Conservation (phyloP, 2,888 invertebrate genomes). For the Alloplasta piceator region DNA sequence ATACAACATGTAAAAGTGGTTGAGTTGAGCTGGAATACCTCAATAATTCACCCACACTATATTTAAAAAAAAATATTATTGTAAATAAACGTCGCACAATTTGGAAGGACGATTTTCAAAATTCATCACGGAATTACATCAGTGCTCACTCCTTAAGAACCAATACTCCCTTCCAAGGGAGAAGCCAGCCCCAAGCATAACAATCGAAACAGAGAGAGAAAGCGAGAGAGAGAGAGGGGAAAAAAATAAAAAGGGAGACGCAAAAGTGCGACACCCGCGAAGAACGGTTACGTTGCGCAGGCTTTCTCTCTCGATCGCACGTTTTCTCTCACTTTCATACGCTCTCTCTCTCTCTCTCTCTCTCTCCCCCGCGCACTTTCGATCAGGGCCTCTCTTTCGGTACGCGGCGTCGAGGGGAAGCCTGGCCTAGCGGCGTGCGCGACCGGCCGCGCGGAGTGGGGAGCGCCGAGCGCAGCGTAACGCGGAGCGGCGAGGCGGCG, state of each 20-base stretch:
- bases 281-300: slow-evolving; percentile 13
- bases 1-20: no score
- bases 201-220: no score
- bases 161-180: no score
- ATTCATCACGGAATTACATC: no score
- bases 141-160: no score
- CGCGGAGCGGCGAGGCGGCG: slow-evolving; percentile 44
- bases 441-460: slow-evolving; percentile 25
- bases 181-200: no score
- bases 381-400: slow-evolving; percentile 51
- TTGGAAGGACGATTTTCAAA: no score
- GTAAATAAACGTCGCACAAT: no score
- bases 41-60: no score
- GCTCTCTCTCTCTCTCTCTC: slow-evolving; percentile 30
- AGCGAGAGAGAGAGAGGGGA: not conserved
- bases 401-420: slow-evolving; percentile 32
- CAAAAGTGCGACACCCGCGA: slow-evolving; percentile 43
- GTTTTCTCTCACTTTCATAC: slow-evolving; percentile 11
- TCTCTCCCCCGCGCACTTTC: slow-evolving; percentile 58
- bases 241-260: slow-evolving; percentile 17
- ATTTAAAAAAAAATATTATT: no score
- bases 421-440: slow-evolving; percentile 44
- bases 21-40: no score
- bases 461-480: slow-evolving; percentile 31
- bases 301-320: slow-evolving; percentile 22